These are phyloP conservation scores for Micrasema longulum DNA, from an alignment of 1,140 invertebrate genomes.

Conservation along the genomic window DNA sequence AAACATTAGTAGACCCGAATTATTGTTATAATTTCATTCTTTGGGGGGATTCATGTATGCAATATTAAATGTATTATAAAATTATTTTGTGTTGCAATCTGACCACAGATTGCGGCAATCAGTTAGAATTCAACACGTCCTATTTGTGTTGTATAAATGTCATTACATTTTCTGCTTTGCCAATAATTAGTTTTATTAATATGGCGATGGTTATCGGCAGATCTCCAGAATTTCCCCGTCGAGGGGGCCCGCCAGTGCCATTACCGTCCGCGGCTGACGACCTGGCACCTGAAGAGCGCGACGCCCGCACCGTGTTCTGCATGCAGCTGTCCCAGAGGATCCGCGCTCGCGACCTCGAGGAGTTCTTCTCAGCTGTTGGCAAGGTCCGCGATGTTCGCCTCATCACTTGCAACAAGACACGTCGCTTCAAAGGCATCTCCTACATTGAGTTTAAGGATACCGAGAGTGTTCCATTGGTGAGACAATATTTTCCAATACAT, in stretches of 20 bases:
- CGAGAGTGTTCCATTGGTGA: constrained; percentile 94
- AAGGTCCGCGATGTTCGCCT: constrained; percentile 98
- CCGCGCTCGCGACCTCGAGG: constrained; percentile 95
- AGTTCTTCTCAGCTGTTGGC: constrained; percentile 99
- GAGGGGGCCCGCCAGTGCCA: constrained; percentile 43
- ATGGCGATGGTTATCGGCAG: constrained; percentile 34
- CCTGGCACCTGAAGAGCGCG: constrained; percentile 96
- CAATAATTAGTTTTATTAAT: too few relatives aligned
- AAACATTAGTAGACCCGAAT: constrained; percentile 41
- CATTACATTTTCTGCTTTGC: too few relatives aligned
- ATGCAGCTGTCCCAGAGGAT: constrained; percentile 96
- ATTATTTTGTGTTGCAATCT: too few relatives aligned
- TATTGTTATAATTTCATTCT: constrained; percentile 1
- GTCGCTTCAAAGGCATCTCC: constrained; percentile 98
- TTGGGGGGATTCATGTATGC: constrained; percentile 42
- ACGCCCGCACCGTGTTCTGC: constrained; percentile 98
- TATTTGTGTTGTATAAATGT: too few relatives aligned
- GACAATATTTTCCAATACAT: too few relatives aligned
- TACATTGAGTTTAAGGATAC: constrained; percentile 99
- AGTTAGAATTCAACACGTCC: too few relatives aligned
- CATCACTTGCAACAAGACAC: constrained; percentile 99
- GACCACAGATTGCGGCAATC: too few relatives aligned
- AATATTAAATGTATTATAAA: constrained; percentile 27
- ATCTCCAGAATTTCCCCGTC: constrained; percentile 26
- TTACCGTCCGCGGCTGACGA: constrained; percentile 69